Evolutionary conservation across 2,113 vertebrate species (phyloP).

Genomic region (Bagarius yarrelli): DNA sequence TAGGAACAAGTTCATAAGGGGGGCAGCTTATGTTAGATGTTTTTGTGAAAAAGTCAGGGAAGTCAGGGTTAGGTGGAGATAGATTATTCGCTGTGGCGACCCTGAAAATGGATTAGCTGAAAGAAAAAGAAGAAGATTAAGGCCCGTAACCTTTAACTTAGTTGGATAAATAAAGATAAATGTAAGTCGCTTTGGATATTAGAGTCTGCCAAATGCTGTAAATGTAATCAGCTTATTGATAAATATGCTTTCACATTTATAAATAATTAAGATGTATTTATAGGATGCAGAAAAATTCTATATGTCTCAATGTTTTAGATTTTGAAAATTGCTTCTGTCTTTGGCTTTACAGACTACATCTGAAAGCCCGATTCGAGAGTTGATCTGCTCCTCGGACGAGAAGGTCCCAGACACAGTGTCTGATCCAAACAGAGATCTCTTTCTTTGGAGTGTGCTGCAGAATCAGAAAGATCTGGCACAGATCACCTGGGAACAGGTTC

Average conservation of each 20-base stretch:
- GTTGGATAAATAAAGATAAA: too few species aligned
- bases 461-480: constrained; percentile 84
- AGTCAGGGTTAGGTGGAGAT: too few species aligned
- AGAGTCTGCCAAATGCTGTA: too few species aligned
- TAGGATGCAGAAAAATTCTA: neutral
- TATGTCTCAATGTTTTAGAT: neutral
- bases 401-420: constrained; percentile 27
- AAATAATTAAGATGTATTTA: neutral
- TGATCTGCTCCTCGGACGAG: constrained; percentile 18
- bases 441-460: constrained; percentile 93
- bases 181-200: too few species aligned
- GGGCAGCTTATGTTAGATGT: too few species aligned
- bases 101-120: too few species aligned
- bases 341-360: constrained; percentile 53
- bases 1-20: too few species aligned
- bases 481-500: constrained; percentile 91
- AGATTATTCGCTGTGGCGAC: too few species aligned
- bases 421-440: constrained; percentile 81
- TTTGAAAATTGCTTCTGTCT: neutral
- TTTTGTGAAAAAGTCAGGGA: too few species aligned
- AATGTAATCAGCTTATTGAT: neutral
- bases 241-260: neutral
- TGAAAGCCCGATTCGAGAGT: constrained; percentile 35
- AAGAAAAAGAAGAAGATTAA: too few species aligned
- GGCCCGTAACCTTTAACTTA: too few species aligned